Percentiles rank a stretch among this genome's conserved stretches.
phyloP scores from a whole-genome alignment of 2,888 invertebrate species.

The Macrophya annulata region DNA sequence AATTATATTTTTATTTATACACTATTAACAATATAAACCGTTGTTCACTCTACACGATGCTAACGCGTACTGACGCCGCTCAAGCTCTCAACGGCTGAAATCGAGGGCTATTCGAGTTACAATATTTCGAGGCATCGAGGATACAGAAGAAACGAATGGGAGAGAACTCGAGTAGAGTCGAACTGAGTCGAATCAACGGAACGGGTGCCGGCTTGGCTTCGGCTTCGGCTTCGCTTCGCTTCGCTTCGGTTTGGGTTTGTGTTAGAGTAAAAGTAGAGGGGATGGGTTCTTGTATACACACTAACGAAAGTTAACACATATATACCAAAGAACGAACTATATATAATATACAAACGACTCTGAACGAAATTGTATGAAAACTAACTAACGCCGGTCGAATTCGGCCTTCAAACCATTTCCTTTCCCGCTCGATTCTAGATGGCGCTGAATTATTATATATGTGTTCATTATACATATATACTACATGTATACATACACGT shows the following conservation, averaged over 20 bases:
- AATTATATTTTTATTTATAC: too few species aligned
- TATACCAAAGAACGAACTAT: too few species aligned
- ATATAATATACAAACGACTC: too few species aligned
- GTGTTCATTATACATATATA: too few species aligned
- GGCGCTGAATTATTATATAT: too few species aligned
- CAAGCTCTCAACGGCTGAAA: conserved; percentile 68
- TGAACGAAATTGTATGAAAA: too few species aligned
- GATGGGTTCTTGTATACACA: not conserved
- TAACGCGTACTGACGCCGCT: conserved; percentile 71
- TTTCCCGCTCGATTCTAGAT: conserved; percentile 78
- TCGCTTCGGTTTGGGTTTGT: not conserved
- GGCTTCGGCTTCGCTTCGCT: not conserved
- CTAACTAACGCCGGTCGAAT: conserved; percentile 64
- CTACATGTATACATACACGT: too few species aligned
- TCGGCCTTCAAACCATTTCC: conserved; percentile 77
- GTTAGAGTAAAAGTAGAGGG: not conserved
- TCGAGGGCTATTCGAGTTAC: conserved; percentile 54
- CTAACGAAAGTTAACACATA: not conserved
- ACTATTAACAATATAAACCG: not conserved
- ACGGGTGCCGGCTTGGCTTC: not conserved
- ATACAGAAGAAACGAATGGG: not conserved
- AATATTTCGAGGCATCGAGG: conserved; percentile 57
- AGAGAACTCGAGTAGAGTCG: not conserved
- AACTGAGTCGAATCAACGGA: not conserved
- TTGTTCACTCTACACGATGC: conserved; percentile 61